phyloP scores from a whole-genome alignment of 2,888 invertebrate species.

The Tetragnatha montana region DNA sequence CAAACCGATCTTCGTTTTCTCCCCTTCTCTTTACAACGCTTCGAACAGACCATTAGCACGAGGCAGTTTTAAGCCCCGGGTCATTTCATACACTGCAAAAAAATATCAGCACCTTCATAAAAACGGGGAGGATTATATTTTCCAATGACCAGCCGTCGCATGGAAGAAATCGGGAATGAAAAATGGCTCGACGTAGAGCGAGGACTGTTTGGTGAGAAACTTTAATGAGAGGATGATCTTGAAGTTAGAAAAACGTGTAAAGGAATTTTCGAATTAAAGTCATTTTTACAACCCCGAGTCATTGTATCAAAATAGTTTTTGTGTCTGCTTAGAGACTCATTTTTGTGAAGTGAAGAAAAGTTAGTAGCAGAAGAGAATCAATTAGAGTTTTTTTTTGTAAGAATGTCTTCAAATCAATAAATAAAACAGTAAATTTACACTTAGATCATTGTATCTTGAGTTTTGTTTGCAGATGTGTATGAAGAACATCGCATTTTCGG shows the following conservation, averaged over 20 bases:
- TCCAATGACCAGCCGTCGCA: conserved; percentile 21
- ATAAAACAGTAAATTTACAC: no score
- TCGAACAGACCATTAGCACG: neutral
- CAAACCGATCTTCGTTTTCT: neutral
- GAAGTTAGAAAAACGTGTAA: neutral
- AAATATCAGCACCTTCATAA: conserved; percentile 26
- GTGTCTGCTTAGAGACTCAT: no score
- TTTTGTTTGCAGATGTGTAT: no score
- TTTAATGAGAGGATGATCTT: neutral
- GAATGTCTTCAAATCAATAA: no score
- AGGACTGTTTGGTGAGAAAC: conserved; percentile 15
- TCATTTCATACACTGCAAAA: conserved; percentile 29
- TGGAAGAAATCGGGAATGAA: conserved; percentile 26
- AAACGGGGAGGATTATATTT: conserved; percentile 30
- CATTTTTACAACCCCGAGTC: no score
- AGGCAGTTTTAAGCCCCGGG: neutral
- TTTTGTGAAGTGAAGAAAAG: no score
- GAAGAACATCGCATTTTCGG: no score
- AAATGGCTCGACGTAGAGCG: conserved; percentile 8
- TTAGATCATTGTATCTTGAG: no score
- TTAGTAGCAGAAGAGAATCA: no score
- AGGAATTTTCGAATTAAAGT: neutral
- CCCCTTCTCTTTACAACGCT: neutral
- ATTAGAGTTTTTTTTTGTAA: no score
- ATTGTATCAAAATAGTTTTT: no score